Percentiles rank a stretch among this genome's conserved stretches.
phyloP scores from a whole-genome alignment of 2,113 vertebrate species.

The Salvelinus sp. region DNA sequence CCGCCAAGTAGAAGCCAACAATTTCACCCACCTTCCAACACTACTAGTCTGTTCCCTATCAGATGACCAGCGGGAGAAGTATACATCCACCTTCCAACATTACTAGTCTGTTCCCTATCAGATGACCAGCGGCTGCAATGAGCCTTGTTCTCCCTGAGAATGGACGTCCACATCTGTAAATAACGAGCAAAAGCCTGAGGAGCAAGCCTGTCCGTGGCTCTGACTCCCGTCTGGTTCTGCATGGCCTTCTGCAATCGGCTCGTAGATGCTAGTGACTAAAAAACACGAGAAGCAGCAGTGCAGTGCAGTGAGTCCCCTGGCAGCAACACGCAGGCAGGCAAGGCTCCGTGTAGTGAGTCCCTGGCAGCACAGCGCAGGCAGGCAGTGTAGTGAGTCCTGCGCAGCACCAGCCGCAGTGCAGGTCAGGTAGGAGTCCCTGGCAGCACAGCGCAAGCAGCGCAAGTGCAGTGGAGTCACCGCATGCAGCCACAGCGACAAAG shows the following conservation, averaged over 20 bases:
- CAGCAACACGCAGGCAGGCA: neutral
- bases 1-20: no score
- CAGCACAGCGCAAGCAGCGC: neutral
- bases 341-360: neutral
- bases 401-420: constrained; percentile 4
- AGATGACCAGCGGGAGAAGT: no score
- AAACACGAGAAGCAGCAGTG: neutral
- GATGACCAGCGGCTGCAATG: neutral
- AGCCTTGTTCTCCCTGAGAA: constrained; percentile 17
- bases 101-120: no score
- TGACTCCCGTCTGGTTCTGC: neutral
- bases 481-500: no score
- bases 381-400: neutral
- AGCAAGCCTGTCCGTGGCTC: constrained; percentile 32
- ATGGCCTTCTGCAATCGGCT: constrained; percentile 9
- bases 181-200: constrained; percentile 32
- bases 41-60: constrained; percentile 1
- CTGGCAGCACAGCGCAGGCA: constrained; percentile 14
- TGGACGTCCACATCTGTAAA: constrained; percentile 40
- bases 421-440: no score
- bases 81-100: no score
- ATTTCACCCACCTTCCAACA: no score
- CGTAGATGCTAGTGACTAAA: constrained; percentile 18
- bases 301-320: neutral
- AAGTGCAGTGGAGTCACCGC: no score